Percentiles rank a stretch among this genome's conserved stretches.
Conservation (phyloP, 2,797 vertebrate genomes). For the Gymnoscopelus braueri region DNA sequence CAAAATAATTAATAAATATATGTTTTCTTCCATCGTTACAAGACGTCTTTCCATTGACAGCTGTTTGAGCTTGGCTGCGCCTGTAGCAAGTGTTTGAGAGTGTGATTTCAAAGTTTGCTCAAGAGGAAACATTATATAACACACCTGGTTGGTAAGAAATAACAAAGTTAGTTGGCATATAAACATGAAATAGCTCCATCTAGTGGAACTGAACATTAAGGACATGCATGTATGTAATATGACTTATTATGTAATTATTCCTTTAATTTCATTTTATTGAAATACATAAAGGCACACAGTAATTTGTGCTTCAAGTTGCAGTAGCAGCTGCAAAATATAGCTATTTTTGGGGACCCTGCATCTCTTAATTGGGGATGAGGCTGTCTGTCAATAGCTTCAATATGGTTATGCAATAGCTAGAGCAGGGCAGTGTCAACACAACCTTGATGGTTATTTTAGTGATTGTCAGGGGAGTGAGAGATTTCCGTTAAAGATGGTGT, state of each 20-base stretch:
- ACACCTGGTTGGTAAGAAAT: not conserved
- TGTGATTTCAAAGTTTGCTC: not conserved
- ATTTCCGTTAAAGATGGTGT: slow-evolving; percentile 40
- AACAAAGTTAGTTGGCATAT: not conserved
- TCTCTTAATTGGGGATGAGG: not conserved
- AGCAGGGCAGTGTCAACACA: not conserved
- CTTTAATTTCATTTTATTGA: not conserved
- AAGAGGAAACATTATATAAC: not conserved
- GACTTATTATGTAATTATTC: not conserved
- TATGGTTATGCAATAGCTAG: slow-evolving; percentile 41
- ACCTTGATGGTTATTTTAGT: slow-evolving; percentile 33
- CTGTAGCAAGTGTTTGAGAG: not conserved
- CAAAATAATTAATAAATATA: not conserved
- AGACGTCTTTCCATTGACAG: not conserved
- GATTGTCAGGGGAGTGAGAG: slow-evolving; percentile 32
- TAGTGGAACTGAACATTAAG: slow-evolving; percentile 29
- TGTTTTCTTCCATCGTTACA: not conserved
- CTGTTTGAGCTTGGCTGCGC: not conserved
- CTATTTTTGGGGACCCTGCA: too few species aligned
- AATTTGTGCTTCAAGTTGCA: not conserved
- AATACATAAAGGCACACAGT: not conserved
- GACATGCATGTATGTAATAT: not conserved
- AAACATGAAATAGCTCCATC: slow-evolving; percentile 27
- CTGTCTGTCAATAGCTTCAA: not conserved
- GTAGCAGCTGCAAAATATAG: not conserved